A percentile compares a stretch with the other conserved stretches of the same genome.
These are phyloP conservation scores for Augochlorella aurata DNA, from an alignment of 2,888 invertebrate species.

Conservation along the genomic window DNA sequence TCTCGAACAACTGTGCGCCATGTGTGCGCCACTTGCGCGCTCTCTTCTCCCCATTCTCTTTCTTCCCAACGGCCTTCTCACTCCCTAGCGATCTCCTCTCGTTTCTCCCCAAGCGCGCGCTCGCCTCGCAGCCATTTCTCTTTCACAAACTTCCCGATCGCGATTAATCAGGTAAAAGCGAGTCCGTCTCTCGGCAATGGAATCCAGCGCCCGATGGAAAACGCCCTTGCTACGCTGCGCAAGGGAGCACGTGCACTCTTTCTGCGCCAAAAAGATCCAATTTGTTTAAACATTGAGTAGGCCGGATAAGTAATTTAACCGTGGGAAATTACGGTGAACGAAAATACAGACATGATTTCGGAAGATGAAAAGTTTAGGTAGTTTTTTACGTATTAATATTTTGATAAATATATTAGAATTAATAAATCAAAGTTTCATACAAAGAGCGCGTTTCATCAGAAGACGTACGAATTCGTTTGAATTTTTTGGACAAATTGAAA, in stretches of 20 bases:
- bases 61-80: conserved; percentile 47
- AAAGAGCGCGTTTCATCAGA: no score
- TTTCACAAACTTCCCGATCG: conserved; percentile 39
- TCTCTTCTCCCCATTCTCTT: conserved; percentile 63
- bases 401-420: no score
- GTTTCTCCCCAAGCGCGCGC: conserved; percentile 3
- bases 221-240: not conserved
- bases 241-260: not conserved
- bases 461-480: no score
- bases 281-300: not conserved
- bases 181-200: conserved; percentile 17
- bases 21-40: conserved; percentile 81
- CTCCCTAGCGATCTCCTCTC: conserved; percentile 21
- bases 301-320: no score
- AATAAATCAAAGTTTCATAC: no score
- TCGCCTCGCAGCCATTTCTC: conserved; percentile 36
- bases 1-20: conserved; percentile 81
- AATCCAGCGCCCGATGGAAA: conserved; percentile 11
- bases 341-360: no score
- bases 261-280: not conserved
- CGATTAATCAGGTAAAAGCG: conserved; percentile 54
- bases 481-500: no score
- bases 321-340: no score
- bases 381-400: no score
- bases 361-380: no score